These are phyloP conservation scores for Leptinotarsa peninsularis DNA, from an alignment of 2,888 invertebrate genomes.

Conservation along the genomic window DNA sequence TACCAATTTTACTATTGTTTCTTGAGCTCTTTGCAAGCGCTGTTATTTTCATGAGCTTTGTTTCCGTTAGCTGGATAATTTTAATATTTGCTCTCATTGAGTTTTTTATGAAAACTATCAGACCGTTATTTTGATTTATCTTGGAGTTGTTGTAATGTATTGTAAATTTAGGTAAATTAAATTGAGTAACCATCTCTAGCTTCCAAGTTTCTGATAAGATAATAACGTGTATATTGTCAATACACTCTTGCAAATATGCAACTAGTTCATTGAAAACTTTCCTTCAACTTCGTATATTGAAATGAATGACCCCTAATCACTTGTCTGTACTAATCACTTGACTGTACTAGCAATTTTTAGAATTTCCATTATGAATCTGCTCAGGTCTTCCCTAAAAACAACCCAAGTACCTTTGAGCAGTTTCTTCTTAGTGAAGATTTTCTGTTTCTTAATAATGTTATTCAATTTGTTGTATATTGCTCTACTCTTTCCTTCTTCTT, in stretches of 20 bases:
- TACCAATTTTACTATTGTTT: slow-evolving; percentile 8
- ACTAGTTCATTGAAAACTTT: too few relatives aligned
- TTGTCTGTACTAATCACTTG: too few relatives aligned
- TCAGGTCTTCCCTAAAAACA: neutral
- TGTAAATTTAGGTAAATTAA: neutral
- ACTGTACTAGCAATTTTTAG: too few relatives aligned
- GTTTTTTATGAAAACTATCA: slow-evolving; percentile 2
- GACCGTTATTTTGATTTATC: slow-evolving; percentile 8
- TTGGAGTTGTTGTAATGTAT: slow-evolving; percentile 5
- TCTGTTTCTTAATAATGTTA: neutral
- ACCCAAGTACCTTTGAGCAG: neutral
- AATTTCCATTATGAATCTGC: neutral
- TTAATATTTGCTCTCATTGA: neutral
- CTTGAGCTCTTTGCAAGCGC: neutral
- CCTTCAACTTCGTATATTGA: neutral
- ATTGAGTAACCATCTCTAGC: slow-evolving; percentile 9
- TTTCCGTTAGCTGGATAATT: neutral
- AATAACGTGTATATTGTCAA: neutral
- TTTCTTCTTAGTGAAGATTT: neutral
- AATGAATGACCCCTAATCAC: slow-evolving; percentile 2
- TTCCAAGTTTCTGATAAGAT: slow-evolving; percentile 17
- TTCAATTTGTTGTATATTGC: neutral
- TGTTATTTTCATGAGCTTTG: slow-evolving; percentile 2
- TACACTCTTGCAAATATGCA: too few relatives aligned
- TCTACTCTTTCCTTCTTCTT: neutral